phyloP scores from a whole-genome alignment of 2,888 invertebrate genomes.

The Drosophila tripunctata region DNA sequence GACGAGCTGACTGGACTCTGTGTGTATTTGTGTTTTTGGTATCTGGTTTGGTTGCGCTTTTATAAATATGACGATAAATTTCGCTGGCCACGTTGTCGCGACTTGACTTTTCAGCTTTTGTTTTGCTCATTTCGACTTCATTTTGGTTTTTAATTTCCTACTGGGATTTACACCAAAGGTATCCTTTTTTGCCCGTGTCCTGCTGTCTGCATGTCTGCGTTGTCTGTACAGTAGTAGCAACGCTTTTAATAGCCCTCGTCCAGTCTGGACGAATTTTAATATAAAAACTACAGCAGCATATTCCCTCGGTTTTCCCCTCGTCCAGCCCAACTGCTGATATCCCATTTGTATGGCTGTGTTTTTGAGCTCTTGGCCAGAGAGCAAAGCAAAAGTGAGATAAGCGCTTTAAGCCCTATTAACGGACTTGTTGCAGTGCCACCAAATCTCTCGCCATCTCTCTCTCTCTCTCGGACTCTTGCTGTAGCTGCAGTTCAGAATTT shows the following conservation, averaged over 20 bases:
- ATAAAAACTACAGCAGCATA: slow-evolving; percentile 67
- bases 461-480: not conserved
- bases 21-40: no score
- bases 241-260: slow-evolving; percentile 69
- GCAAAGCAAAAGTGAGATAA: slow-evolving; percentile 64
- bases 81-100: slow-evolving; percentile 41
- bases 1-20: slow-evolving; percentile 41
- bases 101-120: slow-evolving; percentile 18
- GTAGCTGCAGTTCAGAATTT: slow-evolving; percentile 35
- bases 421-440: slow-evolving; percentile 34
- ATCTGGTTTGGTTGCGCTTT: slow-evolving; percentile 54
- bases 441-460: not conserved
- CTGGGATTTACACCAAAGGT: slow-evolving; percentile 77
- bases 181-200: slow-evolving; percentile 26
- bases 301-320: slow-evolving; percentile 27
- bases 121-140: slow-evolving; percentile 57
- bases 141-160: slow-evolving; percentile 80
- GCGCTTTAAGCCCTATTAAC: slow-evolving; percentile 73
- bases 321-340: not conserved
- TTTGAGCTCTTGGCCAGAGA: slow-evolving; percentile 29
- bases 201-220: slow-evolving; percentile 35
- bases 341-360: slow-evolving; percentile 59
- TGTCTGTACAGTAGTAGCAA: slow-evolving; percentile 34
- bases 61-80: slow-evolving; percentile 74
- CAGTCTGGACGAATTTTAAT: slow-evolving; percentile 73